Conservation (phyloP, 2,888 invertebrate species). For the Leptopilina syphax region DNA sequence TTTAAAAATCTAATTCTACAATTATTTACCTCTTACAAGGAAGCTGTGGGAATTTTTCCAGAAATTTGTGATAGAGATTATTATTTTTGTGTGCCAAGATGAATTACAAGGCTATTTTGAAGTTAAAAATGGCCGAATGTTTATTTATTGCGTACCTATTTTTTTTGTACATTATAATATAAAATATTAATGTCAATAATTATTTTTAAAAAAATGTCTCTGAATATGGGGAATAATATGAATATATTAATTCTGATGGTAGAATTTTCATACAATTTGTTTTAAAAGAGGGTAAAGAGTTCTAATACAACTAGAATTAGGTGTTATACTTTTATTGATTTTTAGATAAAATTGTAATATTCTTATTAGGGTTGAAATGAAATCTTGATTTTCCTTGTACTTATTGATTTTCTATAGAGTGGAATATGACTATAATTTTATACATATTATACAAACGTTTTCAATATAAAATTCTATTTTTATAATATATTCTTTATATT, state of each 20-base stretch:
- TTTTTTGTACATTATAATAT: not conserved
- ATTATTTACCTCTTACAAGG: too few relatives aligned
- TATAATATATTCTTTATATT: too few relatives aligned
- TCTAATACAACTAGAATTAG: not conserved
- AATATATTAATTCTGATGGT: not conserved
- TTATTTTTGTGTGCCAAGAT: too few relatives aligned
- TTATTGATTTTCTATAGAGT: constrained; percentile 2
- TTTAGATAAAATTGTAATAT: constrained; percentile 1
- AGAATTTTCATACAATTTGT: not conserved
- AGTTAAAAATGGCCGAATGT: constrained; percentile 23
- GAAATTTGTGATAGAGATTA: not conserved
- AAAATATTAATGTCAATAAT: not conserved
- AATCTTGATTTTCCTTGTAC: not conserved
- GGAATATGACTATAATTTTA: too few relatives aligned
- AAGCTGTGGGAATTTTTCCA: not conserved
- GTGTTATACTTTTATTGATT: constrained; percentile 5
- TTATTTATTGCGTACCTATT: not conserved
- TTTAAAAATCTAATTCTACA: too few relatives aligned
- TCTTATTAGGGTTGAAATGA: not conserved
- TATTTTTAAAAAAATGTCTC: too few relatives aligned
- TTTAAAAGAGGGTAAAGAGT: not conserved
- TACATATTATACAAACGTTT: too few relatives aligned
- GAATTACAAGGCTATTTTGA: not conserved
- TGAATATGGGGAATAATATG: too few relatives aligned
- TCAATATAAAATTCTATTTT: too few relatives aligned